Base-by-base conservation (phyloP, 2,888 invertebrate genomes). In the Euspilapteryx auroguttella region DNA sequence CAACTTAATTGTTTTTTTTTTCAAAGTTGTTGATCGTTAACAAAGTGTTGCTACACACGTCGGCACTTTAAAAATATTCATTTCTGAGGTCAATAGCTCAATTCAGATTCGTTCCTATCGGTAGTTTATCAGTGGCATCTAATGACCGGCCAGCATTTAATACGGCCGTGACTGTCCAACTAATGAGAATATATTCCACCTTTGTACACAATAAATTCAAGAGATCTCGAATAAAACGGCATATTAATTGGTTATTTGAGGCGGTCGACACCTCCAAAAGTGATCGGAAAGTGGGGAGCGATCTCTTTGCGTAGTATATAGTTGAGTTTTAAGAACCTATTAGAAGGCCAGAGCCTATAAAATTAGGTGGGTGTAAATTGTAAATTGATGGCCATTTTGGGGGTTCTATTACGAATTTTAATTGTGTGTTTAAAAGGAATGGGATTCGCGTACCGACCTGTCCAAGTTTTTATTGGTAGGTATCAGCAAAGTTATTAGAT, bases 181-280 rank as follows among this genome's bases (percentile, higher is more conserved):
- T 69, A 73, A 69, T 73, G 68, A 71, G 68, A 66, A 73, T 68
- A 64, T 69, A 71, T 64, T 50, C 53, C 45, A 39, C 42, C 44
- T 53, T 50, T 51, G 55, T 58, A 56, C 48, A 49, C 56, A 49
- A 69, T 69, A 71, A 69, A 71, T 69, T 65, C 55, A 37, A 55
- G 50, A 55, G 49, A 53, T 55, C 49, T 51, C 55, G 53, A 56
- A 63, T 55, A 45, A 54, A 65, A 62, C 58, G 58, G 68, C 56
- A 66, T 69, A 71, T 71, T 73, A 71, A 69, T 69, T 68, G 62
- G 63, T 58, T 55, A 73, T 71, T 69, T 68, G 57, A 58, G 51
- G 47, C 46, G 53, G 49, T 59, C 59, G 54, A 65, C 66, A 66
- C 62, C 57, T 56, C 39, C 33, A 33, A 40, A 14, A 42, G 47